phyloP scores from a whole-genome alignment of 2,888 invertebrate species.

The Synergus gifuensis region DNA sequence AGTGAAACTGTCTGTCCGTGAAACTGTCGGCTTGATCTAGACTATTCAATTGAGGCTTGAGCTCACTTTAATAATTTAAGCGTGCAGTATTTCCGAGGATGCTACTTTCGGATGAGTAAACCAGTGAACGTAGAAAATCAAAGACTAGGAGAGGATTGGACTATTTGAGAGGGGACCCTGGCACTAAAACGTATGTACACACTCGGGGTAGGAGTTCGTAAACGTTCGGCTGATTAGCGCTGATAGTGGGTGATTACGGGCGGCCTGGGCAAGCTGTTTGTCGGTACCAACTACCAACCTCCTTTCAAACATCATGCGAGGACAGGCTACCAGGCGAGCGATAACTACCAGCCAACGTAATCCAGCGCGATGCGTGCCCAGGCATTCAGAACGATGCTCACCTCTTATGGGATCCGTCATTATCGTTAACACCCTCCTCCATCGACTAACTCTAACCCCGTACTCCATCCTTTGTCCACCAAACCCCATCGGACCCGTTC shows the following conservation, averaged over 20 bases:
- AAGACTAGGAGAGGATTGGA: constrained; percentile 24
- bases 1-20: too few relatives aligned
- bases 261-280: constrained; percentile 39
- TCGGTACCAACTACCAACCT: constrained; percentile 27
- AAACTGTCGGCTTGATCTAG: background rate
- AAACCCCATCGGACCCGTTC: constrained; percentile 36
- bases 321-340: constrained; percentile 55
- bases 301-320: constrained; percentile 38
- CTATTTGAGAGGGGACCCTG: constrained; percentile 3
- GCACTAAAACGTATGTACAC: constrained; percentile 37
- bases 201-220: constrained; percentile 56
- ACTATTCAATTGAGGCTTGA: background rate
- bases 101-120: background rate
- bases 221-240: constrained; percentile 64
- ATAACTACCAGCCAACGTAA: constrained; percentile 64
- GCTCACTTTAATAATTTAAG: background rate
- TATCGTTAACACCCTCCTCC: constrained; percentile 64
- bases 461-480: constrained; percentile 43
- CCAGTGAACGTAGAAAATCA: constrained; percentile 11
- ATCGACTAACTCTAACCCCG: constrained; percentile 40
- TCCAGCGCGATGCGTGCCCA: constrained; percentile 68
- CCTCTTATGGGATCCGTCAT: constrained; percentile 68
- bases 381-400: constrained; percentile 69
- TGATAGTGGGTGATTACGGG: constrained; percentile 54
- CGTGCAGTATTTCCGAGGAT: background rate